Evolutionary conservation across 2,888 invertebrate genomes (phyloP).

Genomic region (Aleiodes testaceus): DNA sequence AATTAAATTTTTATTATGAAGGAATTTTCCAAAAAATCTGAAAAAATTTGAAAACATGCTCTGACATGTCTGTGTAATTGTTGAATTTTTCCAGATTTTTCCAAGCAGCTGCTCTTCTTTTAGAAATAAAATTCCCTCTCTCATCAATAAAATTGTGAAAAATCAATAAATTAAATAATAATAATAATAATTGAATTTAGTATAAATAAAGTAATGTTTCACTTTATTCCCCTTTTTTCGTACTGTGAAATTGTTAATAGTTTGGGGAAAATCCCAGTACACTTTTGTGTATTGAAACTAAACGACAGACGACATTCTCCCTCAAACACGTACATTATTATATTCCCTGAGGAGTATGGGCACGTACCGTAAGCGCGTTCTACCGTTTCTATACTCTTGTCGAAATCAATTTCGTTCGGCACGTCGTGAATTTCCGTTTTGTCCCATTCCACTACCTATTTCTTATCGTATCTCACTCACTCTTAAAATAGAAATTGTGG

Average conservation of each 20-base stretch:
- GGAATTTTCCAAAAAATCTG: too few relatives aligned
- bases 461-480: conserved; percentile 32
- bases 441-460: conserved; percentile 31
- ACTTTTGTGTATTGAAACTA: conserved; percentile 29
- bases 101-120: too few relatives aligned
- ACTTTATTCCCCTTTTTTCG: background rate
- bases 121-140: too few relatives aligned
- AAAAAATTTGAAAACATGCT: too few relatives aligned
- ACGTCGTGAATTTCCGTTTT: conserved; percentile 51
- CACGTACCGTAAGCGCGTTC: conserved; percentile 47
- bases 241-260: conserved; percentile 26
- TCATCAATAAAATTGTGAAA: too few relatives aligned
- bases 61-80: too few relatives aligned
- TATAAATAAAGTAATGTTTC: background rate
- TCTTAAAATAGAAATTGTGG: conserved; percentile 6
- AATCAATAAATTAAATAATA: too few relatives aligned
- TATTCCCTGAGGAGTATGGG: conserved; percentile 15
- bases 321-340: conserved; percentile 20
- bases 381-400: conserved; percentile 38
- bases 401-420: conserved; percentile 54
- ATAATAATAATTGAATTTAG: background rate
- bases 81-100: too few relatives aligned
- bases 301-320: conserved; percentile 17
- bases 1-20: too few relatives aligned
- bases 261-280: conserved; percentile 16